Evolutionary conservation across 2,888 invertebrate species (phyloP).

Genomic region (Phasia obesa): DNA sequence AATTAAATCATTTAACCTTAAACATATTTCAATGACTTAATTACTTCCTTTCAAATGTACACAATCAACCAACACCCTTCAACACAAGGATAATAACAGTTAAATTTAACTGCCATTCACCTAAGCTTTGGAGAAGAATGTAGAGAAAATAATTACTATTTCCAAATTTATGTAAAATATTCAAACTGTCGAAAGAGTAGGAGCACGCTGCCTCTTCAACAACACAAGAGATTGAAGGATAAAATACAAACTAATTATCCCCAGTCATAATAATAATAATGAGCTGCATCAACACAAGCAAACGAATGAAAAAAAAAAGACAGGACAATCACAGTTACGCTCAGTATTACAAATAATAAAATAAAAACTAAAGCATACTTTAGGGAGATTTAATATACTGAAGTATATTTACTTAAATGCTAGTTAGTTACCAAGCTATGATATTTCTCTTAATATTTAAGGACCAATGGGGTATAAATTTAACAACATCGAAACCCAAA

Average conservation of each 20-base stretch:
- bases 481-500: conserved; percentile 12
- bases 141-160: conserved; percentile 55
- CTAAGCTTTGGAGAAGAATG: conserved; percentile 16
- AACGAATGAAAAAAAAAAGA: too few species aligned
- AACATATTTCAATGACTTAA: conserved; percentile 56
- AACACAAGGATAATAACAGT: conserved; percentile 52
- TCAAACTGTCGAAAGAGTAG: conserved; percentile 7
- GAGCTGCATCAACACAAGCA: neutral
- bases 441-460: conserved; percentile 12
- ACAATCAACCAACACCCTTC: neutral
- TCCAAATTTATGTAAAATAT: conserved; percentile 45
- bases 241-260: conserved; percentile 47
- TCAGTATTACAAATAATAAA: neutral
- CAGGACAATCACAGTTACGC: conserved; percentile 19
- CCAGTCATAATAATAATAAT: conserved; percentile 36
- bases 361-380: neutral
- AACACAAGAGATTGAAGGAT: neutral
- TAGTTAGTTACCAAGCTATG: neutral
- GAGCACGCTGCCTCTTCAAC: neutral
- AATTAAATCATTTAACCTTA: conserved; percentile 36
- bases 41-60: conserved; percentile 26
- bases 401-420: neutral
- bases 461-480: conserved; percentile 21
- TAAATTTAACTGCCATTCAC: conserved; percentile 60
- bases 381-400: neutral